Percentiles rank a stretch among this genome's conserved stretches.
phyloP scores from a whole-genome alignment of 2,113 vertebrate species.

The Lepus americanus region DNA sequence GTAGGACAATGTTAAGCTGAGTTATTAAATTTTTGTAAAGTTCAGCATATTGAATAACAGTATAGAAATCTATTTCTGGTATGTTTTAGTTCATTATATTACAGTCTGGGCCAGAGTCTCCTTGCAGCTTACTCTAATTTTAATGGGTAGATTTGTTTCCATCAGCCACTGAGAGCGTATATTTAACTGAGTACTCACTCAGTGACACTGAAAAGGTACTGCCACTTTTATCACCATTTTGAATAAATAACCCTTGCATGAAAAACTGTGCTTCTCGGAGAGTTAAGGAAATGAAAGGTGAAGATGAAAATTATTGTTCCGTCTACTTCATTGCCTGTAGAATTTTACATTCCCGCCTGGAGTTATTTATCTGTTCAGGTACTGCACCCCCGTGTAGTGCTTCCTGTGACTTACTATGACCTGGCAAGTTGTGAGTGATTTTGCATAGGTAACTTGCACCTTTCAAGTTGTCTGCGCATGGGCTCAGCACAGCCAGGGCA shows the following conservation, averaged over 20 bases:
- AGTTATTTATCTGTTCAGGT: background rate
- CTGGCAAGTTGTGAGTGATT: background rate
- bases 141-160: slow-evolving; percentile 30
- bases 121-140: slow-evolving; percentile 8
- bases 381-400: background rate
- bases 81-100: slow-evolving; percentile 21
- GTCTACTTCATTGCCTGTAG: background rate
- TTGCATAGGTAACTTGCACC: background rate
- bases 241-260: background rate
- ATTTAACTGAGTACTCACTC: slow-evolving; percentile 12
- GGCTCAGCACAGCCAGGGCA: background rate
- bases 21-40: background rate
- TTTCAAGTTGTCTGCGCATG: background rate
- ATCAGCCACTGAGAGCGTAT: background rate
- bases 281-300: slow-evolving; percentile 9
- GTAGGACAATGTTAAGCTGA: background rate
- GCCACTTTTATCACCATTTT: slow-evolving; percentile 30
- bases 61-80: background rate
- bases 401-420: background rate
- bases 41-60: background rate
- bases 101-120: background rate
- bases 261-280: slow-evolving; percentile 54
- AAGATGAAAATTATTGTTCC: background rate
- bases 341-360: background rate
- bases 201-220: background rate